Conservation (phyloP, 2,888 invertebrate species). For the Tetragonisca angustula region DNA sequence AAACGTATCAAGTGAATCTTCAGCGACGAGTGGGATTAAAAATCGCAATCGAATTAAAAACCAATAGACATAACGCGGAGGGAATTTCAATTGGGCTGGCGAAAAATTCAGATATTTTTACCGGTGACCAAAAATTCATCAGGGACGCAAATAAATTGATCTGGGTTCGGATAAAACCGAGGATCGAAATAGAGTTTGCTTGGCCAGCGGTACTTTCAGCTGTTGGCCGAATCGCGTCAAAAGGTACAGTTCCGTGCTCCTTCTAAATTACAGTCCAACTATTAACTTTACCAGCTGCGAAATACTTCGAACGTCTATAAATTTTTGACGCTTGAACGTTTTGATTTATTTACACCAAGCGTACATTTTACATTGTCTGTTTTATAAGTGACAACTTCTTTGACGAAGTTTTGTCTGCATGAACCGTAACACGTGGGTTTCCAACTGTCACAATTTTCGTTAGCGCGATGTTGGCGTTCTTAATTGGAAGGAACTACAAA, state of each 20-base stretch:
- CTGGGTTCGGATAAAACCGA: neutral
- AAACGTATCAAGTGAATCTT: neutral
- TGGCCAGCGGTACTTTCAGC: conserved; percentile 6
- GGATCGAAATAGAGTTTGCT: conserved; percentile 35
- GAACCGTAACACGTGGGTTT: neutral
- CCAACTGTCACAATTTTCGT: neutral
- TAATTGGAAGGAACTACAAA: neutral
- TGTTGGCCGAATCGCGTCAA: conserved; percentile 7
- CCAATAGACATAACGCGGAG: neutral
- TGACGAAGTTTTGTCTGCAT: neutral
- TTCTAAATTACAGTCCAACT: neutral
- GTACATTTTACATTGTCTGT: neutral
- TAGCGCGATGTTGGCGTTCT: neutral
- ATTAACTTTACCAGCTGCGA: neutral
- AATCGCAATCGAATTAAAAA: neutral
- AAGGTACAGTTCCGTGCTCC: neutral
- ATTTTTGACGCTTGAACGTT: too few species aligned
- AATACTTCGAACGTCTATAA: conserved; percentile 1
- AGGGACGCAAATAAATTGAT: conserved; percentile 9
- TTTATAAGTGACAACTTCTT: neutral
- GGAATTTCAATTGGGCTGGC: neutral
- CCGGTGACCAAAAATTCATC: conserved; percentile 1
- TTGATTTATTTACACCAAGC: conserved; percentile 16
- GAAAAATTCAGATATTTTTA: neutral
- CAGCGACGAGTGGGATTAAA: too few species aligned